A percentile compares a stretch with the other conserved stretches of the same genome.
Conservation (phyloP, 2,888 invertebrate species). For the Lepidocyrtoides sp. region DNA sequence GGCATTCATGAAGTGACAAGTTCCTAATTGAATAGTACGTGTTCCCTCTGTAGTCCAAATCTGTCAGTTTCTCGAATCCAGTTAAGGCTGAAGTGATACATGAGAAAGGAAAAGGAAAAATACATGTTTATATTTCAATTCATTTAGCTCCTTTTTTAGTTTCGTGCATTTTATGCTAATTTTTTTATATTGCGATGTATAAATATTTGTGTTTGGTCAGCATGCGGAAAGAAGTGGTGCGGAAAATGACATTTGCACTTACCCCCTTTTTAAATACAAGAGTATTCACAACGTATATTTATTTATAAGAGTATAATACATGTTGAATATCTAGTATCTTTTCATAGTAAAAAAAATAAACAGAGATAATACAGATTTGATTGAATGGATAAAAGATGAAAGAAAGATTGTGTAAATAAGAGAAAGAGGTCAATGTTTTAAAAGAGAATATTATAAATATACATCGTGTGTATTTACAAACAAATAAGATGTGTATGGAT, state of each 20-base stretch:
- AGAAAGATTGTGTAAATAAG: constrained; percentile 33
- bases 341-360: background rate
- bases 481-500: constrained; percentile 26
- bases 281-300: constrained; percentile 59
- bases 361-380: background rate
- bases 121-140: constrained; percentile 44
- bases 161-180: constrained; percentile 17
- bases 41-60: constrained; percentile 95
- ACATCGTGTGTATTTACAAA: background rate
- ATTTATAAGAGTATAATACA: constrained; percentile 23
- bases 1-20: constrained; percentile 96
- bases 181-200: background rate
- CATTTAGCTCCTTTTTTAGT: background rate
- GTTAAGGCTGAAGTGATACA: constrained; percentile 90
- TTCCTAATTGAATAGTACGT: constrained; percentile 97
- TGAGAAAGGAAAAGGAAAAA: constrained; percentile 52
- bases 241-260: constrained; percentile 64
- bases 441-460: background rate
- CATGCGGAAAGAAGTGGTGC: constrained; percentile 71
- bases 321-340: background rate
- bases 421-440: constrained; percentile 42
- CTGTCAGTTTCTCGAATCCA: constrained; percentile 97
- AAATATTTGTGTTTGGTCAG: constrained; percentile 57
- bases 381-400: constrained; percentile 20
- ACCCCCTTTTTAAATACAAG: constrained; percentile 70